phyloP scores from a whole-genome alignment of 2,888 invertebrate species.

The Drosophila prostipennis region DNA sequence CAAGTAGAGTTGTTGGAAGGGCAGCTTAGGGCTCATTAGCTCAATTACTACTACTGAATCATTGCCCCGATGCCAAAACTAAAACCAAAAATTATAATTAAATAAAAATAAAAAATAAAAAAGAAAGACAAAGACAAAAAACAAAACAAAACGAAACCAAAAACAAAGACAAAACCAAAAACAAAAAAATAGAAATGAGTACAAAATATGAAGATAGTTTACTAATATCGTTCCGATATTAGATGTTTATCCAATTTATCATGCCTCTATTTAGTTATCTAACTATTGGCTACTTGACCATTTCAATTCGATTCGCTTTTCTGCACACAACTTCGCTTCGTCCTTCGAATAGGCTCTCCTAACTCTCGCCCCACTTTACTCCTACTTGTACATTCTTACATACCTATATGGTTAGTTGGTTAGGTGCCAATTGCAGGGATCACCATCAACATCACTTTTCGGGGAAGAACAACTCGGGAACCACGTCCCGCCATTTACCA shows the following conservation, averaged over 20 bases:
- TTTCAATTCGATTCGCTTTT: constrained; percentile 7
- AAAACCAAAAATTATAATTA: constrained; percentile 8
- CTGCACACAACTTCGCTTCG: constrained; percentile 6
- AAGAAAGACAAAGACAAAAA: background rate
- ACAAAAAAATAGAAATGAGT: constrained; percentile 25
- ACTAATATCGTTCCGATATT: constrained; percentile 17
- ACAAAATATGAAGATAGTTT: constrained; percentile 26
- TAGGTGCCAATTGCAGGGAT: constrained; percentile 10
- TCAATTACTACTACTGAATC: constrained; percentile 18
- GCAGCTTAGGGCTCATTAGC: constrained; percentile 17
- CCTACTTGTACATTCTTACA: constrained; percentile 1
- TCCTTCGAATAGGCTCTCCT: constrained; percentile 10
- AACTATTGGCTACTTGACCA: constrained; percentile 21
- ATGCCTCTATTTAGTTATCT: constrained; percentile 18
- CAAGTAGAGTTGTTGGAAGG: constrained; percentile 22
- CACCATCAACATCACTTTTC: background rate
- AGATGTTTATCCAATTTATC: constrained; percentile 6
- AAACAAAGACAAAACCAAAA: background rate
- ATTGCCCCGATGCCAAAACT: constrained; percentile 35
- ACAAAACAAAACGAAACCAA: background rate
- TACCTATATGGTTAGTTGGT: constrained; percentile 1
- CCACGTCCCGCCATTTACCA: constrained; percentile 36
- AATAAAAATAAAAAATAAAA: constrained; percentile 2
- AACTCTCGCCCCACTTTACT: constrained; percentile 5
- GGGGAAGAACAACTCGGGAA: constrained; percentile 26